Conservation (phyloP, 2,113 vertebrate genomes). For the Scophthalmus maximus region DNA sequence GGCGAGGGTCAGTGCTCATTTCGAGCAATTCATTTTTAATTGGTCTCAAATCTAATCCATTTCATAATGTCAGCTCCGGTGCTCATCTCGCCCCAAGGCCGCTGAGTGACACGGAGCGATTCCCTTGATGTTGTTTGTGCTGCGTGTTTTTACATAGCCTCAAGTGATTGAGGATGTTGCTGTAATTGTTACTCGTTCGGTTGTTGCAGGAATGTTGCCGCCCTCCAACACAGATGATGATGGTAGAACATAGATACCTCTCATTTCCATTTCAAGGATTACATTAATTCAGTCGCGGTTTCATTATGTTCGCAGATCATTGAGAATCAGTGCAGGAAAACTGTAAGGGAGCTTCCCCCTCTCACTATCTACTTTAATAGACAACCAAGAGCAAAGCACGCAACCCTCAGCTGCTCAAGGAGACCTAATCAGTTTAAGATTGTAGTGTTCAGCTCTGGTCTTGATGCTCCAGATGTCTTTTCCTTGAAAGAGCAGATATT, state of each 20-base stretch:
- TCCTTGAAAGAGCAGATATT: conserved; percentile 27
- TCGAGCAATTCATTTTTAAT: conserved; percentile 83
- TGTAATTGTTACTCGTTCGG: conserved; percentile 26
- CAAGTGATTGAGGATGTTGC: conserved; percentile 54
- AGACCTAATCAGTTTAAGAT: conserved; percentile 11
- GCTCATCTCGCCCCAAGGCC: conserved; percentile 60
- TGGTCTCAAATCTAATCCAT: conserved; percentile 83
- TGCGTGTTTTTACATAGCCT: conserved; percentile 54
- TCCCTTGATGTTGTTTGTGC: conserved; percentile 64
- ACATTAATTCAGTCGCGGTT: conserved; percentile 8
- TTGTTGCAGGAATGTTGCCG: conserved; percentile 25
- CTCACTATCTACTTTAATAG: neutral
- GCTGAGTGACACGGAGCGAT: conserved; percentile 59
- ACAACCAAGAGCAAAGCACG: conserved; percentile 10
- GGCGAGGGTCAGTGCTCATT: conserved; percentile 78
- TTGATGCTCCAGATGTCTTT: conserved; percentile 12
- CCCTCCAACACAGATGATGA: conserved; percentile 26
- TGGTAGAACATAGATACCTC: conserved; percentile 31
- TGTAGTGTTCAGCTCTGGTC: neutral
- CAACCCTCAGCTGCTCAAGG: conserved; percentile 13
- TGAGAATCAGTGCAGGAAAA: neutral
- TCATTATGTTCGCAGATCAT: conserved; percentile 14
- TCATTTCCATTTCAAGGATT: conserved; percentile 22
- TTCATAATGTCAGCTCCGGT: conserved; percentile 77
- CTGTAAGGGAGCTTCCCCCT: conserved; percentile 5